Evolutionary conservation across 2,113 vertebrate species (phyloP).

Genomic region (Nerophis ophidion): DNA sequence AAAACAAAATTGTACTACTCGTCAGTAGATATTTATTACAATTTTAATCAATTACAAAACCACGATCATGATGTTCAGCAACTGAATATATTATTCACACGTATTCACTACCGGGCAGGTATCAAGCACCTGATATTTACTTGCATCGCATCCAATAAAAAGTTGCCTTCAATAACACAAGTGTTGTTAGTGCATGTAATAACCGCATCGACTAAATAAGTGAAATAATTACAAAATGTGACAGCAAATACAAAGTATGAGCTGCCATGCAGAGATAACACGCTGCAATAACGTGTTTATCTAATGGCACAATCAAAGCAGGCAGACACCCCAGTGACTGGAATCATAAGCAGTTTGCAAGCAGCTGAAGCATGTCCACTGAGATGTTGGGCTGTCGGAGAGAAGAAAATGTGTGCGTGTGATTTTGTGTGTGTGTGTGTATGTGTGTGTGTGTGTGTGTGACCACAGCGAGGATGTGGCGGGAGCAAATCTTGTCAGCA

Average conservation of each 20-base stretch:
- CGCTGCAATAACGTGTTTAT: constrained; percentile 2
- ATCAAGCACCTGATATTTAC: not conserved
- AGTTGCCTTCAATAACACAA: not conserved
- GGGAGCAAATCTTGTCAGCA: constrained; percentile 18
- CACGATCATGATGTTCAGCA: no score
- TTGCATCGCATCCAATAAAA: not conserved
- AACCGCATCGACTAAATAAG: not conserved
- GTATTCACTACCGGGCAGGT: no score
- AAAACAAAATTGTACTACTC: not conserved
- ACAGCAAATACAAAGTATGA: not conserved
- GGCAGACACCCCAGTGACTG: constrained; percentile 12
- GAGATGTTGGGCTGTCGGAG: constrained; percentile 14
- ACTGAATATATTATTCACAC: no score
- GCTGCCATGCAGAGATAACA: not conserved
- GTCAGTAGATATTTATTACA: no score
- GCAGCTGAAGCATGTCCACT: constrained; percentile 17
- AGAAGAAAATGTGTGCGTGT: constrained; percentile 4
- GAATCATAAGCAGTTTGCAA: constrained; percentile 23
- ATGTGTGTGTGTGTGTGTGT: constrained; percentile 10
- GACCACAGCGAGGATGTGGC: constrained; percentile 14
- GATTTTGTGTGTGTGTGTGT: constrained; percentile 1
- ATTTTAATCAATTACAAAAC: no score
- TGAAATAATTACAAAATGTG: not conserved
- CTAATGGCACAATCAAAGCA: constrained; percentile 25
- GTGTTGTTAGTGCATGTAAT: not conserved